phyloP scores from a whole-genome alignment of 1,140 invertebrate genomes.

The Pararge aegeria region DNA sequence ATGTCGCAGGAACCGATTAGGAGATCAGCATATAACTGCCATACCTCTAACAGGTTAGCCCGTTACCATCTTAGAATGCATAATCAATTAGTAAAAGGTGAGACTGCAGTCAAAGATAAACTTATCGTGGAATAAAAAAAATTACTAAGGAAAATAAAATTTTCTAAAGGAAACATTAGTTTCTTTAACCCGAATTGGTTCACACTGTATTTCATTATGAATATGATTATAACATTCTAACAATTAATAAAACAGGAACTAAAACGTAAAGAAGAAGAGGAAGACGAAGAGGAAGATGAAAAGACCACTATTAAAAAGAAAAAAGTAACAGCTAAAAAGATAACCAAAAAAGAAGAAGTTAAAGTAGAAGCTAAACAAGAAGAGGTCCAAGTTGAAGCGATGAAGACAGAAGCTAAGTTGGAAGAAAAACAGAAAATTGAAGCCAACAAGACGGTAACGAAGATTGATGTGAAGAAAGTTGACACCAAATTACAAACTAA shows the following conservation, averaged over 20 bases:
- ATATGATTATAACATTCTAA: background rate
- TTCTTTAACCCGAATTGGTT: no score
- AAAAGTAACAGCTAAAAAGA: constrained; percentile 65
- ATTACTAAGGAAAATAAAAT: no score
- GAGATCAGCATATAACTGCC: no score
- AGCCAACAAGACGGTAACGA: constrained; percentile 61
- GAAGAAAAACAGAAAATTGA: constrained; percentile 20
- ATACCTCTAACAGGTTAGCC: no score
- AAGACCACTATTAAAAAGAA: constrained; percentile 55
- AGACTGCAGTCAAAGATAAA: no score
- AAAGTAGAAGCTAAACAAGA: constrained; percentile 35
- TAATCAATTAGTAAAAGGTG: no score
- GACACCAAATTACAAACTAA: constrained; percentile 45
- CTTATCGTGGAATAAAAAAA: no score
- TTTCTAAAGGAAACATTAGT: no score
- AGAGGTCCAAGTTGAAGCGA: constrained; percentile 70
- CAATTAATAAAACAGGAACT: constrained; percentile 8
- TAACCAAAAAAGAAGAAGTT: constrained; percentile 57
- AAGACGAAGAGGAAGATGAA: constrained; percentile 50
- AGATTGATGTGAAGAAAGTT: constrained; percentile 53
- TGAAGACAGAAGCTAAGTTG: constrained; percentile 65
- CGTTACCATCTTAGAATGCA: no score
- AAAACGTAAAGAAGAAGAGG: constrained; percentile 11
- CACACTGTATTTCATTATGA: no score
- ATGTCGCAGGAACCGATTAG: no score